Percentiles rank a stretch among this genome's conserved stretches.
Evolutionary conservation across 2,113 vertebrate species (phyloP).

Genomic region (Strix uralensis): DNA sequence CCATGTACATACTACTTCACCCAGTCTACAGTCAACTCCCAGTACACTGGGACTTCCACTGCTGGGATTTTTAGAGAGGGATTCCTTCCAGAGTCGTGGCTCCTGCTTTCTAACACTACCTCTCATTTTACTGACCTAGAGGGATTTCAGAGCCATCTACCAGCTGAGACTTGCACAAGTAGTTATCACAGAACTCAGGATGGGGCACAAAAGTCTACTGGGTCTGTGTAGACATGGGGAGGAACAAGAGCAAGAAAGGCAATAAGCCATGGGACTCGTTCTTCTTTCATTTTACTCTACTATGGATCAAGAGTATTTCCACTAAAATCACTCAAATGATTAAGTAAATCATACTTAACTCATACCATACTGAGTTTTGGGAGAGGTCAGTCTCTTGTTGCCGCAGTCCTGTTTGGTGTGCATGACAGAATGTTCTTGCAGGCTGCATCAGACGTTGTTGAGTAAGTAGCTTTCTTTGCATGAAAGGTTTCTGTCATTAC

Average conservation of each 20-base stretch:
- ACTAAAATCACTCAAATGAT: neutral
- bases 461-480: neutral
- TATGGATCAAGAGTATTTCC: neutral
- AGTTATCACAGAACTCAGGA: neutral
- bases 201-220: neutral
- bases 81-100: neutral
- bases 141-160: neutral
- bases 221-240: neutral
- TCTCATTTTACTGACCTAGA: neutral
- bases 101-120: neutral
- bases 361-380: neutral
- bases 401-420: neutral
- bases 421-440: neutral
- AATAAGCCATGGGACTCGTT: neutral
- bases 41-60: neutral
- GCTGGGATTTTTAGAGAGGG: neutral
- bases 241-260: neutral
- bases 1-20: neutral
- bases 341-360: neutral
- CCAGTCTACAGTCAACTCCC: rapidly evolving
- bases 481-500: neutral
- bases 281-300: neutral
- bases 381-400: neutral
- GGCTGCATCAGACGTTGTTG: rapidly evolving
- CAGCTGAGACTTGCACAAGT: neutral